Evolutionary conservation across 2,888 invertebrate species (phyloP), one percentile per base, ranked within the genome.

Genomic region (Spilarctia lutea): DNA sequence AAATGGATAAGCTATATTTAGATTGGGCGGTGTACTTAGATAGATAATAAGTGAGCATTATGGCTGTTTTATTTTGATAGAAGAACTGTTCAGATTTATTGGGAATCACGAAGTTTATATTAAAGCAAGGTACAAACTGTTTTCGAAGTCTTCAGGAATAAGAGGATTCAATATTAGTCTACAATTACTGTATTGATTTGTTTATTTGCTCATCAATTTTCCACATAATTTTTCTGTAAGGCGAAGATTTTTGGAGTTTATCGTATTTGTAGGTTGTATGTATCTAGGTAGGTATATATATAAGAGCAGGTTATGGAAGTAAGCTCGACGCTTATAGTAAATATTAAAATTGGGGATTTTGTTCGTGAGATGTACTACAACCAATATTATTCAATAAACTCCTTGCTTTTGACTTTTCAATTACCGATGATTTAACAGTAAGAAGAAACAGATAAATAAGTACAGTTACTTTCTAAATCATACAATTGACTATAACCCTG

Each of bases 1-100:
- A 85, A 83, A 84, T 78, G 87, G 85, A 86, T 85, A 86, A 84
- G 84, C 79, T 90, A 88, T 88, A 85, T 86, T 82, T 83, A 84
- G 87, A 87, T 87, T 85, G 81, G 81, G 78, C 75, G 75, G 81
- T 79, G 76, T 85, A 80, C 81, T 80, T 85, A 86, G 79, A 83
- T 83, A 82, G 83, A 84, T 86, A 85, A 85, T 75, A 73, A 75
- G 75, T 72, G 30, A 78, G 81, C 82, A 85, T 88, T 86, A 88
- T 88, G 88, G 86, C 83, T 83, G 83, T 85, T 85, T 83, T 82
- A 83, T 85, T 85, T 79, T 85, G 80, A 83, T 79, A 79, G 77
- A 69, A 76, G 70, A 68, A 70, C 76, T 60, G 67, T 52, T 69
- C 68, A 73, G 45, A 67, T 79, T 77, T 79, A 79, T 75, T 73